phyloP scores from a whole-genome alignment of 2,888 invertebrate species.

The Tetheella fluctuosa region DNA sequence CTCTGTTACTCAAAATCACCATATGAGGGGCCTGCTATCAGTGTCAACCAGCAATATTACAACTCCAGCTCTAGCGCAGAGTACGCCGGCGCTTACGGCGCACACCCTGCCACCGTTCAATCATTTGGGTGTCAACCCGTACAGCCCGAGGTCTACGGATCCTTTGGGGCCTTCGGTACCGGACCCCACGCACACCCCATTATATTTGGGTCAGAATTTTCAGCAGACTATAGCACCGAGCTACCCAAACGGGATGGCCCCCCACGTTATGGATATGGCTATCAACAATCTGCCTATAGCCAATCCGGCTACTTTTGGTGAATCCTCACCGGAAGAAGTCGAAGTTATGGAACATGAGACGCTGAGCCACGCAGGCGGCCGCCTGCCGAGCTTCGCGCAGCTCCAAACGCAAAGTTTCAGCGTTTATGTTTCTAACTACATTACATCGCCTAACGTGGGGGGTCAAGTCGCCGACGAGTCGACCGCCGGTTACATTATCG shows the following conservation, averaged over 20 bases:
- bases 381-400: slow-evolving; percentile 87
- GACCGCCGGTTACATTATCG: slow-evolving; percentile 77
- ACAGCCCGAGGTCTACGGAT: slow-evolving; percentile 84
- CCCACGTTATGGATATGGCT: slow-evolving; percentile 92
- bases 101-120: slow-evolving; percentile 84
- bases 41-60: slow-evolving; percentile 89
- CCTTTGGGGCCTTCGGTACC: slow-evolving; percentile 84
- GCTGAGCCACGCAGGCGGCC: slow-evolving; percentile 69
- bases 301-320: slow-evolving; percentile 94
- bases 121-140: slow-evolving; percentile 84
- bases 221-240: slow-evolving; percentile 86
- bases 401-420: slow-evolving; percentile 84
- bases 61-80: slow-evolving; percentile 83
- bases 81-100: slow-evolving; percentile 81
- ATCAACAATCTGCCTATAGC: slow-evolving; percentile 87
- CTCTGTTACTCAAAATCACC: slow-evolving; percentile 93
- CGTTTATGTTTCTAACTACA: slow-evolving; percentile 84
- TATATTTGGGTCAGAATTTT: slow-evolving; percentile 85
- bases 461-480: slow-evolving; percentile 86
- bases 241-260: slow-evolving; percentile 94
- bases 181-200: slow-evolving; percentile 85
- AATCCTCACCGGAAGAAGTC: slow-evolving; percentile 79
- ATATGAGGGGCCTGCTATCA: slow-evolving; percentile 96
- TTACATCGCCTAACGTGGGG: slow-evolving; percentile 90
- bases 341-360: slow-evolving; percentile 79